These are phyloP conservation scores for Octomys mimax DNA, from an alignment of 2,797 vertebrate genomes.

Conservation along the genomic window DNA sequence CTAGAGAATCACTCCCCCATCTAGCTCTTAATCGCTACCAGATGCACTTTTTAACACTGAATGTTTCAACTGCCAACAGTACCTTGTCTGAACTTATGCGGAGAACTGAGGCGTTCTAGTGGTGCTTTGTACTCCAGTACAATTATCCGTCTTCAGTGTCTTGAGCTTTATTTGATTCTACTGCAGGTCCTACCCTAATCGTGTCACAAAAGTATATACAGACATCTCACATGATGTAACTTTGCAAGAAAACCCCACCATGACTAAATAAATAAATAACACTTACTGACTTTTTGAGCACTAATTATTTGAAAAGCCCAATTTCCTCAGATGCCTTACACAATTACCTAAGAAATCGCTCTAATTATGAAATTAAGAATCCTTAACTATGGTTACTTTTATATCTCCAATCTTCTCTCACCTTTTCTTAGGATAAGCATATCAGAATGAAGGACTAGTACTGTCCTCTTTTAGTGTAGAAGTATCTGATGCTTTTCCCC, in stretches of 20 bases:
- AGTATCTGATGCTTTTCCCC: not conserved
- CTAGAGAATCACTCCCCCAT: constrained; percentile 66
- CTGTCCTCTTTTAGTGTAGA: not conserved
- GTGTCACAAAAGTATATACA: constrained; percentile 16
- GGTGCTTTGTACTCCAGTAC: constrained; percentile 73
- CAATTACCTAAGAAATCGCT: not conserved
- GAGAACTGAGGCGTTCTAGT: constrained; percentile 74
- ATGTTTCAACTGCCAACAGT: constrained; percentile 85
- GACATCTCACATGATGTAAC: not conserved
- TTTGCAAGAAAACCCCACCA: not conserved
- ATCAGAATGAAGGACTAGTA: not conserved
- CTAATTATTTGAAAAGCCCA: not conserved
- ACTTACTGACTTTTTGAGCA: not conserved
- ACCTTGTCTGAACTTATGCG: constrained; percentile 84
- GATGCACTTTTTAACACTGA: constrained; percentile 85
- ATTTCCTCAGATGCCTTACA: not conserved
- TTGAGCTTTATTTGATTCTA: constrained; percentile 75
- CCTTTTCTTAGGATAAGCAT: not conserved
- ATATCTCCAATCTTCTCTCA: not conserved
- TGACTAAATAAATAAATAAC: not conserved
- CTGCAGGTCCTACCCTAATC: constrained; percentile 42
- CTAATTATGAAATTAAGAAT: not conserved
- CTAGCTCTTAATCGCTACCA: constrained; percentile 85
- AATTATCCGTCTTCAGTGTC: constrained; percentile 72
- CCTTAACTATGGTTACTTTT: not conserved